These are phyloP conservation scores for Volucella inanis DNA, from an alignment of 2,888 invertebrate species.

Conservation along the genomic window DNA sequence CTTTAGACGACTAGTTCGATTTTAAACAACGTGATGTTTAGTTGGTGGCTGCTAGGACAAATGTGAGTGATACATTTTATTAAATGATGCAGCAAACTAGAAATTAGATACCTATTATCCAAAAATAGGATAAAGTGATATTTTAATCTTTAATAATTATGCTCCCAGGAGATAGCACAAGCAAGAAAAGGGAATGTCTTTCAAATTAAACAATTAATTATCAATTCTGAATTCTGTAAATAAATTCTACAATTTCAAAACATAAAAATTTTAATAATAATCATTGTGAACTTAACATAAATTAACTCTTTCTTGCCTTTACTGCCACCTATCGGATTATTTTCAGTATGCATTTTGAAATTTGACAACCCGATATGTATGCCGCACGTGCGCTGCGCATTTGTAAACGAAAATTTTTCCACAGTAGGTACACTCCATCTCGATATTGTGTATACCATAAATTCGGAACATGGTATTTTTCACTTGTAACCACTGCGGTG, in stretches of 20 bases:
- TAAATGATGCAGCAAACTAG: too few relatives aligned
- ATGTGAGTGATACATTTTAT: too few relatives aligned
- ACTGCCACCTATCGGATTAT: constrained; percentile 7
- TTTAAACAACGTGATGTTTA: too few relatives aligned
- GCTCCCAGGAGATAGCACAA: too few relatives aligned
- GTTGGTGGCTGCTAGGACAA: too few relatives aligned
- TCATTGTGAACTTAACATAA: constrained; percentile 20
- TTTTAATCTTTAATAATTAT: too few relatives aligned
- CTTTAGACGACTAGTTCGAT: too few relatives aligned
- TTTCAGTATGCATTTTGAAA: neutral
- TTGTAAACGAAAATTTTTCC: constrained; percentile 26
- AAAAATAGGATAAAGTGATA: too few relatives aligned
- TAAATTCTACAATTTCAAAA: neutral
- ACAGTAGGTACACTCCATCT: constrained; percentile 22
- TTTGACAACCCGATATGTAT: constrained; percentile 20
- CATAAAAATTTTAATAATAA: neutral
- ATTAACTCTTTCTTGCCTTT: neutral
- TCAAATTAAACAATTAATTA: too few relatives aligned
- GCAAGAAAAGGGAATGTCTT: too few relatives aligned
- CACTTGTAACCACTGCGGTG: constrained; percentile 95
- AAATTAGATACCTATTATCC: too few relatives aligned
- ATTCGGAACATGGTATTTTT: constrained; percentile 91
- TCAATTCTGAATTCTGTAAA: neutral
- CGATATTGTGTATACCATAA: constrained; percentile 25
- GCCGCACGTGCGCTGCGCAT: constrained; percentile 64